Percentiles rank a stretch among this genome's conserved stretches.
phyloP scores from a whole-genome alignment of 2,888 invertebrate species.

The Microctonus brassicae region DNA sequence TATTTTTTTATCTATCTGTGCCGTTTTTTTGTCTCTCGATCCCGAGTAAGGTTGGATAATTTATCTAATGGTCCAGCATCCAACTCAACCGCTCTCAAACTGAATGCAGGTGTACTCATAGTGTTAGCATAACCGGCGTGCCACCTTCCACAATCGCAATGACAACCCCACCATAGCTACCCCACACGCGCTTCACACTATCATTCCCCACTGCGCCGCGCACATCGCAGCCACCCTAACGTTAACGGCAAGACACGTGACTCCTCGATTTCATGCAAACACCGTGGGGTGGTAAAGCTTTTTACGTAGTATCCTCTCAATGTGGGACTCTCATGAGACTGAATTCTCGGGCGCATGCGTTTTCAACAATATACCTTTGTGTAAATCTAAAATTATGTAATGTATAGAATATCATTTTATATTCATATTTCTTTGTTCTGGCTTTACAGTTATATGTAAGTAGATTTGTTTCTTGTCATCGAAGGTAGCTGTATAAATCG shows the following conservation, averaged over 20 bases:
- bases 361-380: neutral
- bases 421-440: neutral
- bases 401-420: neutral
- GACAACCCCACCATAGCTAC: constrained; percentile 52
- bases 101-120: constrained; percentile 48
- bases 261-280: constrained; percentile 37
- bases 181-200: constrained; percentile 19
- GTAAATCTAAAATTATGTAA: neutral
- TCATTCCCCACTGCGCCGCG: neutral
- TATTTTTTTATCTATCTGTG: neutral
- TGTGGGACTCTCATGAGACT: neutral
- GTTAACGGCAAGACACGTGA: constrained; percentile 36
- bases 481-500: no score
- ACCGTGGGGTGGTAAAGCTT: constrained; percentile 17
- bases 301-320: constrained; percentile 1
- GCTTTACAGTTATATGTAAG: neutral
- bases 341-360: constrained; percentile 1
- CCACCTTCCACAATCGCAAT: constrained; percentile 45
- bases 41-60: neutral
- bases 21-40: no score
- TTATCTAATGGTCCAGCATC: constrained; percentile 16
- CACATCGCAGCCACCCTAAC: neutral
- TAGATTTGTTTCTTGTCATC: no score
- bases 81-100: constrained; percentile 40
- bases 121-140: constrained; percentile 52